Conservation (phyloP, 2,113 vertebrate genomes). For the Mobula hypostoma region DNA sequence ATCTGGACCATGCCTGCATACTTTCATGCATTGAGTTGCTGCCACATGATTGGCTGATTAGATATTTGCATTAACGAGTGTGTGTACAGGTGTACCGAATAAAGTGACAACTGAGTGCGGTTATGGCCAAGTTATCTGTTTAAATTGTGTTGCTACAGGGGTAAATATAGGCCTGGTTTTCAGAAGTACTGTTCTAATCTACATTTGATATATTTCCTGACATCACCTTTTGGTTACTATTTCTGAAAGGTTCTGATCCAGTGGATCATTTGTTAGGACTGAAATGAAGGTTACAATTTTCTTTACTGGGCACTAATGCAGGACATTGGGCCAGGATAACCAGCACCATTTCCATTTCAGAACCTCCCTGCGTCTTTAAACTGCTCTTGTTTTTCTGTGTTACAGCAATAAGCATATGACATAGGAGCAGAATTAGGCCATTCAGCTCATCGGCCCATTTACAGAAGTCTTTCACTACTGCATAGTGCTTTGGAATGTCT, state of each 20-base stretch:
- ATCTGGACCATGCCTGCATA: too few relatives aligned
- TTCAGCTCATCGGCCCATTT: too few relatives aligned
- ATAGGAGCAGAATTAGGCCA: too few relatives aligned
- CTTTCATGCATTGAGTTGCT: too few relatives aligned
- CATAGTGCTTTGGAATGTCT: too few relatives aligned
- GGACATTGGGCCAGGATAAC: not conserved
- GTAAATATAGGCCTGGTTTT: not conserved
- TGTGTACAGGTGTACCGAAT: too few relatives aligned
- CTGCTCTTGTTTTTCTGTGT: too few relatives aligned
- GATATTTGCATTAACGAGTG: too few relatives aligned
- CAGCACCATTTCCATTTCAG: not conserved
- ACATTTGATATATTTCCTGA: not conserved
- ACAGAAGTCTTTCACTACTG: too few relatives aligned
- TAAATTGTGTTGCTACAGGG: not conserved
- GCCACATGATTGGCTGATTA: too few relatives aligned
- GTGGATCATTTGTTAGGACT: not conserved
- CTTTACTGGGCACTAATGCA: not conserved
- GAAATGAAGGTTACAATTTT: not conserved
- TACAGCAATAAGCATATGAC: too few relatives aligned
- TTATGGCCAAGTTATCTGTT: not conserved
- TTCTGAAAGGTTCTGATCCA: not conserved
- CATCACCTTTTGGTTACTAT: not conserved
- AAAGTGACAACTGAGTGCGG: too few relatives aligned
- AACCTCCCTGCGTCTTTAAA: not conserved
- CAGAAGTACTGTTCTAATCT: not conserved